phyloP scores from a whole-genome alignment of 2,113 vertebrate genomes.

The Perca flavescens region DNA sequence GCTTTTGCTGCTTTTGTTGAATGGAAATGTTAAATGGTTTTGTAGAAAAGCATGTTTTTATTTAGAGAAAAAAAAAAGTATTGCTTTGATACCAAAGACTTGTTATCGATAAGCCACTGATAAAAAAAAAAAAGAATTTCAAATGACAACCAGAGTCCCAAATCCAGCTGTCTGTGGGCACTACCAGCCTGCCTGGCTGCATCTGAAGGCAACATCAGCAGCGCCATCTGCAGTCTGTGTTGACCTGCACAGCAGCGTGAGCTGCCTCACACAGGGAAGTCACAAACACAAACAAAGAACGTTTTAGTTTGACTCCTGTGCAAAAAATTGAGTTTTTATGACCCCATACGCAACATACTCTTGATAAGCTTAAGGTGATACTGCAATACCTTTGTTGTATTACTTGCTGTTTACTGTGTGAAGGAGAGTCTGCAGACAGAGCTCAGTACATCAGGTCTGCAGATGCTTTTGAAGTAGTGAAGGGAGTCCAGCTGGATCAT shows the following conservation, averaged over 20 bases:
- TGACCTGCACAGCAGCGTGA: background rate
- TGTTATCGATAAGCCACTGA: background rate
- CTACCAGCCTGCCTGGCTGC: background rate
- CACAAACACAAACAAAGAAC: background rate
- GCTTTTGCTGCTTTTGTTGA: background rate
- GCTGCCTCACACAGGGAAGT: background rate
- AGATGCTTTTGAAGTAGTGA: conserved; percentile 5
- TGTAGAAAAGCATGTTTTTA: background rate
- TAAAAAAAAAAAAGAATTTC: no score
- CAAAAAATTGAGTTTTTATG: background rate
- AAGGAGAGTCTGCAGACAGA: background rate
- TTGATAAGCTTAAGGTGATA: background rate
- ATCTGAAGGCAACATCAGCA: background rate
- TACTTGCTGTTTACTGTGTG: background rate
- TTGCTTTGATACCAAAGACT: background rate
- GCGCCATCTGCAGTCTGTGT: conserved; percentile 8
- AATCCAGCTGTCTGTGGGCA: background rate
- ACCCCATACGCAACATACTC: no score
- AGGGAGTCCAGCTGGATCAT: conserved; percentile 23
- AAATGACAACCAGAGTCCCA: background rate
- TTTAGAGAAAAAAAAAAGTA: background rate
- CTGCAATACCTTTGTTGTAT: background rate
- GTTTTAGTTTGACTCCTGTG: background rate
- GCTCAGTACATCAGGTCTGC: background rate
- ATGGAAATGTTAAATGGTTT: background rate